phyloP scores from a whole-genome alignment of 2,113 vertebrate genomes.

The Astur gentilis region DNA sequence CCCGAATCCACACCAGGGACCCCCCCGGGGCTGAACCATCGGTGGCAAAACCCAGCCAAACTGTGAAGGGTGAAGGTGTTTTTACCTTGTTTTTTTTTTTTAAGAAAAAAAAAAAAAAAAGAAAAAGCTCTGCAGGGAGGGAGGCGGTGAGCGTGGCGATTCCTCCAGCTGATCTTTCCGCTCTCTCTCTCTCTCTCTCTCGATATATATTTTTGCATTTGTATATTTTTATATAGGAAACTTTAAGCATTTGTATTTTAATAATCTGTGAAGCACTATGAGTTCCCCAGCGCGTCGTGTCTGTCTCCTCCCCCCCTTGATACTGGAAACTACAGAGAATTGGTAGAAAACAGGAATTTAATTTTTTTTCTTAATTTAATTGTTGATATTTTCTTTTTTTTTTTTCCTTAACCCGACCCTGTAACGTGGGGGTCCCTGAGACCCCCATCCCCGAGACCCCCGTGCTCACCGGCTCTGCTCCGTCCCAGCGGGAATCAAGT shows the following conservation, averaged over 20 bases:
- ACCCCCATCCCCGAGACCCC: not conserved
- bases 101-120: not conserved
- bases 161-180: not conserved
- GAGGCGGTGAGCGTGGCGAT: not conserved
- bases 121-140: not conserved
- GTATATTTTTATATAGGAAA: slow-evolving; percentile 73
- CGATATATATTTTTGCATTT: slow-evolving; percentile 70
- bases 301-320: slow-evolving; percentile 13
- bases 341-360: slow-evolving; percentile 38
- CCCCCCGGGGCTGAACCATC: not conserved
- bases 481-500: not conserved
- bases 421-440: not conserved
- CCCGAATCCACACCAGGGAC: not conserved
- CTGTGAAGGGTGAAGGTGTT: not conserved
- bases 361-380: not conserved
- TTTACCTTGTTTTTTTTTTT: not conserved
- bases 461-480: not conserved
- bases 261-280: slow-evolving; percentile 69
- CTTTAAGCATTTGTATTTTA: slow-evolving; percentile 73
- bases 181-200: slow-evolving; percentile 22
- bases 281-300: slow-evolving; percentile 26
- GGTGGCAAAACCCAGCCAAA: not conserved
- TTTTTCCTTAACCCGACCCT: not conserved
- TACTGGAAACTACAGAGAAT: slow-evolving; percentile 53
- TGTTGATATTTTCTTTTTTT: not conserved